Evolutionary conservation across 2,797 vertebrate species (phyloP), one percentile per base, ranked within the genome.

Genomic region (Okamejei kenojei): DNA sequence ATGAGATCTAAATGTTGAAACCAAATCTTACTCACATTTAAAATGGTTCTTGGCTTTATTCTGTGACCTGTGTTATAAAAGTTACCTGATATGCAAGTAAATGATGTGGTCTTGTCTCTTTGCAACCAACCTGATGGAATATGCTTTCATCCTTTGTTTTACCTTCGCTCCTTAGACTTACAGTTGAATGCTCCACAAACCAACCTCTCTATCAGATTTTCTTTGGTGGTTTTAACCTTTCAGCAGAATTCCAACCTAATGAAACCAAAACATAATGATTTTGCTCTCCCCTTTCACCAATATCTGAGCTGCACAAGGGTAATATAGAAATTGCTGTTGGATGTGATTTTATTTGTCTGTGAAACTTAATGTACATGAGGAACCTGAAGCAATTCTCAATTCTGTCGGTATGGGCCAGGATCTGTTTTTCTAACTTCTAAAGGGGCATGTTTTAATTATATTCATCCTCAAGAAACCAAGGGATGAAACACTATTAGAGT

Each of bases 61-160:
- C 71, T 45, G 21, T 15, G 17, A 68, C 17, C 84, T 35, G 61
- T 68, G 61, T 88, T 68, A 29, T 35, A 45, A 26, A 19, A 76
- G 68, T 92, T 76, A 92, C 38, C 76, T 7, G 21, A 92, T 92
- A 74, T 1, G 38, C 71, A 92, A 76, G 38, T 54, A 76, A 76
- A 54, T 74, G 71, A 92, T 92, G 90, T 54, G 71, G 9, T 92
- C 23, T 26, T 74, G 90, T 91, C 90, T 92, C 90, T 91, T 71
- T 92, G 71, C 76, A 74, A 19, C 35, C 68, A 91, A 32, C 68
- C 88, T 71, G 68, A 73, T 92, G 0, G 38, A 92, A 76, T 26
- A 38, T 45, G 68, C 90, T 74, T 92, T 92, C 71, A 92, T 92
- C 71, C 73, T 76, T 92, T 92, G 71, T 92, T 74, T 82, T 74